Percentiles rank a stretch among this genome's conserved stretches.
Evolutionary conservation across 2,113 vertebrate genomes (phyloP).

Genomic region (Ovis aries): DNA sequence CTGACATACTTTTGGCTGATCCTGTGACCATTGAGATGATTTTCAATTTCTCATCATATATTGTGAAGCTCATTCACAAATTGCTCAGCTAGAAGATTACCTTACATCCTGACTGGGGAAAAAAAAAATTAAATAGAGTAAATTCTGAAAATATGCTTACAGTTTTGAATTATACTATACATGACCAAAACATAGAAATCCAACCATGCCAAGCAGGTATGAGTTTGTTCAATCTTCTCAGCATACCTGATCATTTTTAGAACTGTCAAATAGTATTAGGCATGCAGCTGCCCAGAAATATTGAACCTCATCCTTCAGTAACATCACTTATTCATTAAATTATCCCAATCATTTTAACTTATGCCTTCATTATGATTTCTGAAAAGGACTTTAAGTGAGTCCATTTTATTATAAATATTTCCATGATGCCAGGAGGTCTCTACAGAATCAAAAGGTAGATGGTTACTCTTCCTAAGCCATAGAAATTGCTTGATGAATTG

Average conservation of each 20-base stretch:
- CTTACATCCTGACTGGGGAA: neutral
- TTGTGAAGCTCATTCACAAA: constrained; percentile 47
- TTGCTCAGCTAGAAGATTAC: constrained; percentile 38
- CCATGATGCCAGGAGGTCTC: constrained; percentile 26
- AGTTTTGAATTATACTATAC: constrained; percentile 48
- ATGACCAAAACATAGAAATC: constrained; percentile 11
- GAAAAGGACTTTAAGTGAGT: constrained; percentile 27
- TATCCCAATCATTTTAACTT: neutral
- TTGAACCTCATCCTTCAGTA: neutral
- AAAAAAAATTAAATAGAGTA: neutral
- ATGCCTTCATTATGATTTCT: neutral
- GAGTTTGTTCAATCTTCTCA: constrained; percentile 35
- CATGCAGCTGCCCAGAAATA: neutral
- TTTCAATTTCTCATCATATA: constrained; percentile 23
- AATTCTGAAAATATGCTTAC: neutral
- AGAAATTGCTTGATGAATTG: constrained; percentile 63
- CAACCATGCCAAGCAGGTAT: constrained; percentile 50
- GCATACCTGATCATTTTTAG: constrained; percentile 6
- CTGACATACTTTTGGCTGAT: constrained; percentile 44
- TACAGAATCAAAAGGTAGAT: constrained; percentile 59
- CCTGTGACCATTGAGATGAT: constrained; percentile 8
- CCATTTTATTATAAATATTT: constrained; percentile 14
- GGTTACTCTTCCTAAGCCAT: constrained; percentile 49
- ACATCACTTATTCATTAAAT: neutral
- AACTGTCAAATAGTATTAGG: neutral